Percentiles rank a stretch among this genome's conserved stretches.
Conservation (phyloP, 2,113 vertebrate species). For the Penelope pileata region DNA sequence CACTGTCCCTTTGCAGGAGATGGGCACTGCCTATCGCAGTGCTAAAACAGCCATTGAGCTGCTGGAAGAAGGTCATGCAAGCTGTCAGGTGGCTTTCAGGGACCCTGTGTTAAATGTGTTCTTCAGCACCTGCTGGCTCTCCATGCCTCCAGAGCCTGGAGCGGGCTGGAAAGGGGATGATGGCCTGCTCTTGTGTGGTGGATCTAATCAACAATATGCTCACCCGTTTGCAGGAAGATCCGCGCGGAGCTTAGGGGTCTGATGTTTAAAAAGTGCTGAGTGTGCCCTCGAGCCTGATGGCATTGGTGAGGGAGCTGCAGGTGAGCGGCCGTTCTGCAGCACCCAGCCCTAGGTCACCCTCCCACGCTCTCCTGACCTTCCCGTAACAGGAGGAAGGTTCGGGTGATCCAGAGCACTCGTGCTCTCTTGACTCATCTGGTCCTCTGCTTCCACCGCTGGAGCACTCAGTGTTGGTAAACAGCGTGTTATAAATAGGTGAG, state of each 20-base stretch:
- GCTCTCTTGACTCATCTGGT: not conserved
- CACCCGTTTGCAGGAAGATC: not conserved
- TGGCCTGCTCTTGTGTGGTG: not conserved
- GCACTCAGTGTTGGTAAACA: slow-evolving; percentile 45
- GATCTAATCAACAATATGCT: not conserved
- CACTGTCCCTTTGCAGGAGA: not conserved
- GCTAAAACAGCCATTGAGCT: not conserved
- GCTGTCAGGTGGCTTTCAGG: not conserved
- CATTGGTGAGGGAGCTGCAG: not conserved
- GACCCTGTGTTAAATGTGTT: not conserved
- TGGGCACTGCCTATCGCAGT: not conserved
- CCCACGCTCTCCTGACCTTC: not conserved
- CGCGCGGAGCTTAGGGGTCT: not conserved
- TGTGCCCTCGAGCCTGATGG: not conserved
- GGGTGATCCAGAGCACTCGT: not conserved
- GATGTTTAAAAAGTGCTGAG: not conserved
- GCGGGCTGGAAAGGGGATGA: not conserved
- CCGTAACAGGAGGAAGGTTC: not conserved
- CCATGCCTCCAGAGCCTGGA: not conserved
- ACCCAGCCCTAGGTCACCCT: not conserved
- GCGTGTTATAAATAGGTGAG: slow-evolving; percentile 37
- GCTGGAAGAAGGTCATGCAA: not conserved
- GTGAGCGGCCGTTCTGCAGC: not conserved
- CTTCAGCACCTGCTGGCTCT: not conserved
- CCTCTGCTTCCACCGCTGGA: not conserved